These are phyloP conservation scores for Lordiphosa fenestrarum DNA, from an alignment of 2,888 invertebrate genomes.

Conservation along the genomic window DNA sequence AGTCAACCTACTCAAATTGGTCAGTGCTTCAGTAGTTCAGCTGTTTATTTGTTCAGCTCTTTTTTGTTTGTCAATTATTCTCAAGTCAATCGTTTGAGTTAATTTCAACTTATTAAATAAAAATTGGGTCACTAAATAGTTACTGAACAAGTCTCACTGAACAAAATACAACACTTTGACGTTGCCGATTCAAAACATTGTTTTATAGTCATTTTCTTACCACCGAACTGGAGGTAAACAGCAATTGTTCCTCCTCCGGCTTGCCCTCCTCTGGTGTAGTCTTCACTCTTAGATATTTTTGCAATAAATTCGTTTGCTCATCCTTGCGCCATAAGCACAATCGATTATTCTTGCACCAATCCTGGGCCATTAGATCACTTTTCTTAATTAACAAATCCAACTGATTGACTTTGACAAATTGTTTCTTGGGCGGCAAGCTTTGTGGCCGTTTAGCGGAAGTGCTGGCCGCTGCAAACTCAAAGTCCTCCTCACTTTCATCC, in stretches of 20 bases:
- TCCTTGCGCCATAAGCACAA: constrained; percentile 80
- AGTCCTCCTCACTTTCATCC: constrained; percentile 63
- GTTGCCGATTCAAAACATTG: no score
- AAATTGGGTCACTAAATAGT: no score
- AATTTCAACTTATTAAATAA: no score
- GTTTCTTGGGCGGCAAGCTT: constrained; percentile 71
- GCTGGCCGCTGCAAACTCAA: constrained; percentile 49
- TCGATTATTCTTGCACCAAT: constrained; percentile 75
- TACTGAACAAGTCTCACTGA: no score
- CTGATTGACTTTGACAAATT: constrained; percentile 50
- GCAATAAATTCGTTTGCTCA: constrained; percentile 76
- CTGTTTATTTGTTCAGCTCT: no score
- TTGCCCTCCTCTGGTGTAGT: constrained; percentile 39
- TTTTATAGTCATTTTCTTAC: constrained; percentile 50
- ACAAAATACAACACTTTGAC: no score
- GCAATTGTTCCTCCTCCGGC: constrained; percentile 70
- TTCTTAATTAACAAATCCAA: constrained; percentile 76
- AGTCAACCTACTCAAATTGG: no score
- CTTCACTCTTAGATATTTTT: constrained; percentile 79
- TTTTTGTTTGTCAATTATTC: no score
- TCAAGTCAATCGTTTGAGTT: no score
- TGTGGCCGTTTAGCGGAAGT: constrained; percentile 54
- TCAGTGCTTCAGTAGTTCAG: no score
- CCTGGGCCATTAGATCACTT: constrained; percentile 71
- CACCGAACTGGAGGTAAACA: constrained; percentile 80